Conservation (phyloP, 2,113 vertebrate species). For the Aphyosemion australe region DNA sequence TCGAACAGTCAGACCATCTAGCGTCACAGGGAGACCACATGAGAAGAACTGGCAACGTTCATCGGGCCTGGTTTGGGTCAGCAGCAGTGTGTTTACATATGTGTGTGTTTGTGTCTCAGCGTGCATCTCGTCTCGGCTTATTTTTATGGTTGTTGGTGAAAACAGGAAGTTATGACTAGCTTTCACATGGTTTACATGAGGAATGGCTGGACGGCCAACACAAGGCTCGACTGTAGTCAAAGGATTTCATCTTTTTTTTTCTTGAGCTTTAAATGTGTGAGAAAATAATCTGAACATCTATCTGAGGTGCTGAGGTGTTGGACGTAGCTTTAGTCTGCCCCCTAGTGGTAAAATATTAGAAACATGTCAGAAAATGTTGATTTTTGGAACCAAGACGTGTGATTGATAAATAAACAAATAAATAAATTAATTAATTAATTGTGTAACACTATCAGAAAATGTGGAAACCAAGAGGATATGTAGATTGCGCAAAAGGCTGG, state of each 20-base stretch:
- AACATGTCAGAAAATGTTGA: not conserved
- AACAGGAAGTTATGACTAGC: constrained; percentile 77
- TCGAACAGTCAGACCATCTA: constrained; percentile 58
- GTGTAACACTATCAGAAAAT: no score
- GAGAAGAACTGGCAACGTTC: constrained; percentile 61
- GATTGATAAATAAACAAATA: no score
- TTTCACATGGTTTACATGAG: constrained; percentile 68
- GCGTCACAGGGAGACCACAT: constrained; percentile 71
- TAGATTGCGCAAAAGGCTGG: no score
- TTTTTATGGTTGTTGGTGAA: constrained; percentile 68
- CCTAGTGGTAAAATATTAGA: constrained; percentile 43
- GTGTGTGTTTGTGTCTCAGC: constrained; percentile 29
- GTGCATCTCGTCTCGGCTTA: constrained; percentile 45
- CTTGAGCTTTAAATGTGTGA: constrained; percentile 14
- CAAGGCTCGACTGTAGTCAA: constrained; percentile 39
- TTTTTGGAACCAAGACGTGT: no score
- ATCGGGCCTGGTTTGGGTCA: constrained; percentile 67
- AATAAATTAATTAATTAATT: no score
- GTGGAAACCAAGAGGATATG: no score
- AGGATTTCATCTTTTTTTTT: constrained; percentile 9
- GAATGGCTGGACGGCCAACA: constrained; percentile 29
- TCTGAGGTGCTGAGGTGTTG: no score
- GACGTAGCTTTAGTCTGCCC: constrained; percentile 19
- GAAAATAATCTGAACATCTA: constrained; percentile 15
- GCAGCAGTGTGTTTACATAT: constrained; percentile 51